Base-by-base conservation (phyloP, 2,888 invertebrate genomes). In the Gortyna flavago region DNA sequence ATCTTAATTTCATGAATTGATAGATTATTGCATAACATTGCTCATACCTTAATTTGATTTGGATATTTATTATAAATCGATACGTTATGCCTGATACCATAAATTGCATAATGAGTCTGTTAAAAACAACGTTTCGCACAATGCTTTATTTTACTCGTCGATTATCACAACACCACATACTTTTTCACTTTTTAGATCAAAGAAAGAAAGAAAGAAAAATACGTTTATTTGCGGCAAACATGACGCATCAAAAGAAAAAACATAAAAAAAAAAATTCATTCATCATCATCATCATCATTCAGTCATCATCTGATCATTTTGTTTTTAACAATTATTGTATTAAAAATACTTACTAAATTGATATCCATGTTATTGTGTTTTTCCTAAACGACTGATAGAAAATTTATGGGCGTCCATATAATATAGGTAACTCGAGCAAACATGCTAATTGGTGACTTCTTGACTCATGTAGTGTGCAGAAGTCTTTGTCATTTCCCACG, bases 391-490 rank as follows among this genome's bases (percentile, higher is more conserved):
- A 90, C 88, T 91, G 89, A 90, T 78, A 59, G 68, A 82, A 82
- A 85, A 79, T 64, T 75, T 48, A 59, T 79, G 70, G 54, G 69
- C 66, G 66, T 65, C 59, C 86, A 75, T 85, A 74, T 84, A 73
- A 84, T 89, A 88, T 85, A 82, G 62, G 59, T 71, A 80, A 21
- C 25, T 83, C 81, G 85, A 64, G 65, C 48, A 75, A 75, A 89
- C 75, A 72, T 87, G 93, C 86, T 92, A 93, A 93, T 92, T 91
- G 79, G 73, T 73, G 74, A 38, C 57, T 61, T 65, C 73, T 77
- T 77, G 85, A 79, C 48, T 89, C 75, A 84, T 70, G 41, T 77
- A 41, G 61, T 62, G 61, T 70, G 48, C 57, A 41, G 11, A 67
- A 29, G 18, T 65, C 25, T 64, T 72, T 75, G 68, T 80, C 61